Conservation (phyloP, 2,113 vertebrate species). For the Fulica atra region DNA sequence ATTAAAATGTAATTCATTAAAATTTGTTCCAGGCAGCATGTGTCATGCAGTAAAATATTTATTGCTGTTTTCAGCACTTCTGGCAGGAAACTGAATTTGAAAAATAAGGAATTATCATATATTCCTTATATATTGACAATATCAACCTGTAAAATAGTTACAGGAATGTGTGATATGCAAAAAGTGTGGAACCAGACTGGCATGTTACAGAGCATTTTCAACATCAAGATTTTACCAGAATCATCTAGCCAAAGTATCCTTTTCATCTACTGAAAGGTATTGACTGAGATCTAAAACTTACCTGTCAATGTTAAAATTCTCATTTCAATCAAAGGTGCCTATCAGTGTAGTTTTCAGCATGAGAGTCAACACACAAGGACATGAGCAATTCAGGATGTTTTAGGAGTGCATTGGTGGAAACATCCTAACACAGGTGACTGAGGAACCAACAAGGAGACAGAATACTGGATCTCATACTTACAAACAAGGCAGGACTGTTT, state of each 20-base stretch:
- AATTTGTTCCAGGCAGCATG: slow-evolving; percentile 59
- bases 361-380: not conserved
- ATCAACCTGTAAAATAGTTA: not conserved
- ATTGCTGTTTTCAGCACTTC: slow-evolving; percentile 63
- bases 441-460: not conserved
- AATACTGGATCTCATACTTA: not conserved
- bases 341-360: not conserved
- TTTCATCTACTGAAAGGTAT: not conserved
- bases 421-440: not conserved
- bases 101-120: not conserved
- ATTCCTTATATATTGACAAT: not conserved
- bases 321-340: not conserved
- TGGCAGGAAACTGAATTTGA: slow-evolving; percentile 10
- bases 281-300: not conserved
- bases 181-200: too few species aligned
- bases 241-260: not conserved
- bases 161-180: not conserved
- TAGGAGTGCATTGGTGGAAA: not conserved
- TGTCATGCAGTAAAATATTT: slow-evolving; percentile 71
- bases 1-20: slow-evolving; percentile 71
- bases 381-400: not conserved
- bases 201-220: not conserved
- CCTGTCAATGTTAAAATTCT: not conserved
- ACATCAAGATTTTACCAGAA: not conserved
- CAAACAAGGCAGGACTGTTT: not conserved